These are phyloP conservation scores for Limnephilus rhombicus DNA, from an alignment of 2,888 invertebrate species.

Conservation along the genomic window DNA sequence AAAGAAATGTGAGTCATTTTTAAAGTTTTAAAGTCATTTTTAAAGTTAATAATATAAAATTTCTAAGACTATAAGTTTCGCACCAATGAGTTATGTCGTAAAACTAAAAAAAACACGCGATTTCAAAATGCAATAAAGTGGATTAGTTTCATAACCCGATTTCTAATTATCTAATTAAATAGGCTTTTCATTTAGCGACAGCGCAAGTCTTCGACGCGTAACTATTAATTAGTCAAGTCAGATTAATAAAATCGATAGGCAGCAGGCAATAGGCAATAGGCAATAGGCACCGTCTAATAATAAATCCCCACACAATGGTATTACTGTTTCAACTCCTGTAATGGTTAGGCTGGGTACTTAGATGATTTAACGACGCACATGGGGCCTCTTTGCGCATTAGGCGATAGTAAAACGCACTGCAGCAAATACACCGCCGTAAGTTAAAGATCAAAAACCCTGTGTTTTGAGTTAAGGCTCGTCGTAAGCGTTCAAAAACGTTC, in stretches of 20 bases:
- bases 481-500: too few species aligned
- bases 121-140: background rate
- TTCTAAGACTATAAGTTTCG: background rate
- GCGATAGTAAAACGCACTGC: background rate
- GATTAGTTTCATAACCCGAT: background rate
- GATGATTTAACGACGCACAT: background rate
- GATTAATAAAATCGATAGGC: slow-evolving; percentile 26
- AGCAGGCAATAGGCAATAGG: too few species aligned
- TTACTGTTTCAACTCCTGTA: background rate
- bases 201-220: background rate
- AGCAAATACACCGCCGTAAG: background rate
- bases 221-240: background rate
- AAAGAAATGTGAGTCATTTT: too few species aligned
- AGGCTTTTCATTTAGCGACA: background rate
- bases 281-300: slow-evolving; percentile 19
- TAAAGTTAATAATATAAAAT: too few species aligned
- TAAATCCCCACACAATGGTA: slow-evolving; percentile 13
- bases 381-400: slow-evolving; percentile 4
- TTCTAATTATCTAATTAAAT: background rate
- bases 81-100: background rate
- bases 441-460: too few species aligned
- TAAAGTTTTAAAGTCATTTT: too few species aligned
- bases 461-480: too few species aligned
- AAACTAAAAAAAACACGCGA: background rate
- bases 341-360: background rate